A percentile compares a stretch with the other conserved stretches of the same genome.
These are phyloP conservation scores for Nesogale talazaci DNA, from an alignment of 2,113 vertebrate genomes.

Conservation along the genomic window DNA sequence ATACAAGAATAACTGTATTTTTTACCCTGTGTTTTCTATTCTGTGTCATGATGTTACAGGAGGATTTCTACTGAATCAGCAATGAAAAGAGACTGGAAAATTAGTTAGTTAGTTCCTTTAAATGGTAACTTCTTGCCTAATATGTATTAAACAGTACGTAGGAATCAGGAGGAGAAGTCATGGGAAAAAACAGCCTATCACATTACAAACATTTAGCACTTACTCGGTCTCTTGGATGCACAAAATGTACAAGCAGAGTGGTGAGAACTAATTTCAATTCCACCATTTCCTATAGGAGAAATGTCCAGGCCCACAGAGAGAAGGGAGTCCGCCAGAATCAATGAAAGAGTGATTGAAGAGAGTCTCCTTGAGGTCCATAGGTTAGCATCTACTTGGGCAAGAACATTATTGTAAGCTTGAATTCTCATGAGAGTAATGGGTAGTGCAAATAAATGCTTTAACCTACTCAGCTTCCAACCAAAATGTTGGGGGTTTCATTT, in stretches of 20 bases:
- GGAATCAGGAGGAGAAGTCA: not conserved
- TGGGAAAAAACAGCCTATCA: not conserved
- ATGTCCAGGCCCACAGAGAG: not conserved
- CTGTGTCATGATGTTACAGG: not conserved
- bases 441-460: not conserved
- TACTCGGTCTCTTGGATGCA: not conserved
- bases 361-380: not conserved
- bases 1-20: not conserved
- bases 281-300: not conserved
- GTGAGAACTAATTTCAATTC: not conserved
- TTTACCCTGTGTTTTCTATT: not conserved
- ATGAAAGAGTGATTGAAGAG: not conserved
- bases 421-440: not conserved
- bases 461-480: no score
- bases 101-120: not conserved
- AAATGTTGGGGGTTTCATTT: not conserved
- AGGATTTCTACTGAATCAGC: not conserved
- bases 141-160: conserved; percentile 2
- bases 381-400: not conserved
- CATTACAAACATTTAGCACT: not conserved
- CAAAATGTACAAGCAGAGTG: not conserved
- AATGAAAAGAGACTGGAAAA: not conserved
- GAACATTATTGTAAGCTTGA: not conserved
- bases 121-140: not conserved
- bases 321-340: not conserved